Percentiles rank a stretch among this genome's conserved stretches.
These are phyloP conservation scores for Sphyrna mokarran DNA, from an alignment of 2,113 vertebrate species.

Conservation along the genomic window DNA sequence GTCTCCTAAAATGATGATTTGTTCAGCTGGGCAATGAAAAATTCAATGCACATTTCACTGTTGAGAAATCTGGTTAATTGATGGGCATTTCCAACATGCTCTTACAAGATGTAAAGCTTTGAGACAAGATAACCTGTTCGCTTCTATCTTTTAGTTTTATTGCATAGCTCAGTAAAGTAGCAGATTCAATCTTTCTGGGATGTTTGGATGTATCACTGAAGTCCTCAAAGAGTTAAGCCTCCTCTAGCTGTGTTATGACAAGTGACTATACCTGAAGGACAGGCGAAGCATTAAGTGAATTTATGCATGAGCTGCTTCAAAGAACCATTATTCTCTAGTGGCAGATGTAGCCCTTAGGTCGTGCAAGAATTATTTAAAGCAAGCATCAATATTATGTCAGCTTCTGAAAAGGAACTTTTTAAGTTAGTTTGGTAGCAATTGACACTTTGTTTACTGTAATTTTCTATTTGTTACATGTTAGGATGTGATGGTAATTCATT, in stretches of 20 bases:
- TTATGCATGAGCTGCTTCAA: conserved; percentile 5
- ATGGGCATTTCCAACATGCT: neutral
- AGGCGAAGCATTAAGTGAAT: conserved; percentile 27
- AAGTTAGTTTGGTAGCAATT: neutral
- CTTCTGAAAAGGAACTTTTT: conserved; percentile 2
- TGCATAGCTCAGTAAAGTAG: neutral
- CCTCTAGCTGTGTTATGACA: neutral
- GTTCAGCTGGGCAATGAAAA: neutral
- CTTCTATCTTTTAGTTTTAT: neutral
- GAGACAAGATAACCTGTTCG: neutral
- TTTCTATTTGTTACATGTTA: neutral
- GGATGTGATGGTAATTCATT: neutral
- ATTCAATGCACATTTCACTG: neutral
- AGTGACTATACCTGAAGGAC: neutral
- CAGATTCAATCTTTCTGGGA: neutral
- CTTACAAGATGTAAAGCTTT: neutral
- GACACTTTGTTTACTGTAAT: neutral
- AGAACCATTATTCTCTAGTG: conserved; percentile 26
- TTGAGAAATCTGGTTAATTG: neutral
- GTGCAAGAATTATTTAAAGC: conserved; percentile 26
- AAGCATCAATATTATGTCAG: conserved; percentile 12
- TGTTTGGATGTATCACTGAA: neutral
- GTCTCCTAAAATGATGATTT: neutral
- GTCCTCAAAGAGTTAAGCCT: conserved; percentile 12
- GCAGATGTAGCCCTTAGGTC: conserved; percentile 22